Percentiles rank a stretch among this genome's conserved stretches.
These are phyloP conservation scores for Lanistes nyassanus DNA, from an alignment of 1,140 invertebrate genomes.

Conservation along the genomic window DNA sequence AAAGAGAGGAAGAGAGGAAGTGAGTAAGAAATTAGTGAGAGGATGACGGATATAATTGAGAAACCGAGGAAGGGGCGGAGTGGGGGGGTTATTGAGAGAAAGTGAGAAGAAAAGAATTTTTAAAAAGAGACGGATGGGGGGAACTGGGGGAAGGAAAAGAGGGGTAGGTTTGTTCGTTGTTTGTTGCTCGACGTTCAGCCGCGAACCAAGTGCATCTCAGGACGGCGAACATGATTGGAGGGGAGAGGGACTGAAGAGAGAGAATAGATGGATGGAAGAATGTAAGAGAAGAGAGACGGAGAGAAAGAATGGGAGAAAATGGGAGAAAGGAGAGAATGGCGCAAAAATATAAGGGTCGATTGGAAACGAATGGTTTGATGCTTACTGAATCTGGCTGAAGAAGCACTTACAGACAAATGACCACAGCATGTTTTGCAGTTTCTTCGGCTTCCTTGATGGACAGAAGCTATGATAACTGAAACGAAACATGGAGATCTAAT, in stretches of 20 bases:
- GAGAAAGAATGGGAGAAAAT: neutral
- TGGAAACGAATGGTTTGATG: neutral
- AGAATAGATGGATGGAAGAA: neutral
- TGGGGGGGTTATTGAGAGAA: conserved; percentile 3
- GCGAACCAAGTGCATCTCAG: too few species aligned
- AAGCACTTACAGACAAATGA: neutral
- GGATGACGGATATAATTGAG: neutral
- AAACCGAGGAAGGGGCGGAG: neutral
- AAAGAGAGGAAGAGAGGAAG: neutral
- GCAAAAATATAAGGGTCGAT: neutral
- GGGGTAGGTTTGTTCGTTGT: neutral
- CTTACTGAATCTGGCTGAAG: neutral
- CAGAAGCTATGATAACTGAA: neutral
- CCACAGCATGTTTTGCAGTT: neutral
- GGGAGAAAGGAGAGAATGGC: neutral
- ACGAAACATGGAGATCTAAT: too few species aligned
- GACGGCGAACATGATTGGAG: neutral
- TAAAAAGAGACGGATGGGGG: neutral
- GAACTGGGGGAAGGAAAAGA: neutral
- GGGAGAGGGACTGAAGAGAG: neutral
- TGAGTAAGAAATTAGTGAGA: neutral
- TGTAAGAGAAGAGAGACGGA: neutral
- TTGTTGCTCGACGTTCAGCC: conserved; percentile 14
- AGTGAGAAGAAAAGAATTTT: conserved; percentile 5
- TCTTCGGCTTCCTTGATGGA: neutral